A percentile compares a stretch with the other conserved stretches of the same genome.
phyloP scores from a whole-genome alignment of 2,888 invertebrate species.

The Eucera pruinosa region DNA sequence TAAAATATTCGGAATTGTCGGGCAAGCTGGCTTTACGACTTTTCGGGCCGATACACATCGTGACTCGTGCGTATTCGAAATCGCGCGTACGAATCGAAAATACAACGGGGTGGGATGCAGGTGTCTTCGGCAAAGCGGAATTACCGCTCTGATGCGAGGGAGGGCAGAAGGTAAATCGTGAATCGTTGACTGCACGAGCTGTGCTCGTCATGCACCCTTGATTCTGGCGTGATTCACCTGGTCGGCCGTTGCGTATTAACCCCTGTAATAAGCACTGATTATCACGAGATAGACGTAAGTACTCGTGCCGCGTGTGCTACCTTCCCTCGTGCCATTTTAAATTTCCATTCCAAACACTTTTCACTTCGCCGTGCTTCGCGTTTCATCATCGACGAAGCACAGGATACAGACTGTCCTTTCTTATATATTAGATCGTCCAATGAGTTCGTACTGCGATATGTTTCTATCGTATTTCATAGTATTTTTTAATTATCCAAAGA shows the following conservation, averaged over 20 bases:
- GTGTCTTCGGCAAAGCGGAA: slow-evolving; percentile 68
- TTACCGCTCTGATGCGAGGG: slow-evolving; percentile 56
- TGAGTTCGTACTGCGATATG: too few species aligned
- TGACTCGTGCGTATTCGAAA: slow-evolving; percentile 77
- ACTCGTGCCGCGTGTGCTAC: slow-evolving; percentile 42
- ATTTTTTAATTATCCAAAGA: too few species aligned
- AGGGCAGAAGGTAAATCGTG: slow-evolving; percentile 78
- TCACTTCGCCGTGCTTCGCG: background rate
- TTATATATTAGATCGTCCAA: too few species aligned
- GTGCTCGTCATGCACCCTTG: slow-evolving; percentile 81
- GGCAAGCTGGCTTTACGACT: slow-evolving; percentile 69
- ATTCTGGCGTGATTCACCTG: slow-evolving; percentile 84
- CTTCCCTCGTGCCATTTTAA: slow-evolving; percentile 54
- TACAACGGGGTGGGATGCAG: slow-evolving; percentile 70
- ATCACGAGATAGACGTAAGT: slow-evolving; percentile 66
- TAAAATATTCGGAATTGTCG: slow-evolving; percentile 39
- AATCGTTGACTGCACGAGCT: slow-evolving; percentile 77
- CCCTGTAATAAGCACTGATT: slow-evolving; percentile 72
- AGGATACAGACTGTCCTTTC: too few species aligned
- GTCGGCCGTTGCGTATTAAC: slow-evolving; percentile 80
- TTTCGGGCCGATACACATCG: slow-evolving; percentile 75
- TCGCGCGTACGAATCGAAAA: slow-evolving; percentile 56
- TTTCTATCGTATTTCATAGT: too few species aligned
- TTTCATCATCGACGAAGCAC: too few species aligned
- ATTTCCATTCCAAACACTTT: slow-evolving; percentile 45